phyloP scores from a whole-genome alignment of 2,888 invertebrate species.

The Pherbina coryleti region DNA sequence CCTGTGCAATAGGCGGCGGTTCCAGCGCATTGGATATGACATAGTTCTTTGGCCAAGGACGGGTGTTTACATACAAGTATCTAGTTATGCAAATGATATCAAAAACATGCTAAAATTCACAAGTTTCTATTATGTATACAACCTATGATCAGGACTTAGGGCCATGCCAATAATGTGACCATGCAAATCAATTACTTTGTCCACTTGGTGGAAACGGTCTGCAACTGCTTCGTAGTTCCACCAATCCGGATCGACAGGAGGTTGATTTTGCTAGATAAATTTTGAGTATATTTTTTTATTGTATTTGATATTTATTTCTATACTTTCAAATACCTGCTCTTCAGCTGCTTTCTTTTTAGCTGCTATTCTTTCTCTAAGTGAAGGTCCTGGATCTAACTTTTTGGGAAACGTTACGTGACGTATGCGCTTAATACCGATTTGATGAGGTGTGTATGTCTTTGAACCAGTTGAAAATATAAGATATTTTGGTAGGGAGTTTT shows the following conservation, averaged over 20 bases:
- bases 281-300: not conserved
- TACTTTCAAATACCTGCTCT: constrained; percentile 56
- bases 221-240: constrained; percentile 77
- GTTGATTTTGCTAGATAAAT: constrained; percentile 57
- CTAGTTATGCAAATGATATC: constrained; percentile 62
- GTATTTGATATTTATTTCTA: not conserved
- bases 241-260: constrained; percentile 76
- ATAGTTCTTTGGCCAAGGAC: constrained; percentile 85
- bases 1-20: constrained; percentile 87
- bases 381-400: constrained; percentile 77
- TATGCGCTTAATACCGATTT: constrained; percentile 84
- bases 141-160: constrained; percentile 84
- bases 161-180: constrained; percentile 91
- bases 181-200: constrained; percentile 85
- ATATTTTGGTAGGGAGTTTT: constrained; percentile 74
- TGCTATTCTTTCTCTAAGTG: constrained; percentile 76
- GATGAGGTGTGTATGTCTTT: constrained; percentile 87
- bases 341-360: constrained; percentile 72
- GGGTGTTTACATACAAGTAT: constrained; percentile 85
- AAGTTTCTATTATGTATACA: not conserved
- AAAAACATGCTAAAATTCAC: not conserved
- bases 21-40: constrained; percentile 80
- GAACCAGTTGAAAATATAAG: constrained; percentile 87
- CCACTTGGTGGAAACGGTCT: constrained; percentile 80
- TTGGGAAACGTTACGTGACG: constrained; percentile 78